Evolutionary conservation across 2,888 invertebrate genomes (phyloP).

Genomic region (Dorcus parallelipipedus): DNA sequence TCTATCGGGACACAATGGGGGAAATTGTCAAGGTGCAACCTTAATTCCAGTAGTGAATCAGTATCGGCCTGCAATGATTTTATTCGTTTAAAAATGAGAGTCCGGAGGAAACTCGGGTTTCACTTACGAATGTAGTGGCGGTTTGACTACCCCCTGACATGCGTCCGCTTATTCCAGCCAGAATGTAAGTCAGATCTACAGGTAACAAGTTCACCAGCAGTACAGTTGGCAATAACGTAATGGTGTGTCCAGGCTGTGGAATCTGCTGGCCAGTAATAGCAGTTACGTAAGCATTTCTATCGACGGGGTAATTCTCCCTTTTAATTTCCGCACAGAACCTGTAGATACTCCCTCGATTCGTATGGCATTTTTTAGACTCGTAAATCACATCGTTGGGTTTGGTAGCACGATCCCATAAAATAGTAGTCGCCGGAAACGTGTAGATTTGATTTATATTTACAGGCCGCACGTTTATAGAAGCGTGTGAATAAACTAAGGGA

Average conservation of each 20-base stretch:
- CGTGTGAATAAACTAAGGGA: conserved; percentile 72
- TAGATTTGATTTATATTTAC: conserved; percentile 51
- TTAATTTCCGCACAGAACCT: conserved; percentile 75
- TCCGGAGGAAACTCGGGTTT: neutral
- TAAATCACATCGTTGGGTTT: conserved; percentile 46
- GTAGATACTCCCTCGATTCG: conserved; percentile 48
- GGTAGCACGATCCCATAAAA: conserved; percentile 61
- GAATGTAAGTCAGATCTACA: conserved; percentile 67
- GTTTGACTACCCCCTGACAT: conserved; percentile 41
- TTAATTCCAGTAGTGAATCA: too few relatives aligned
- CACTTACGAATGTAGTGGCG: conserved; percentile 39
- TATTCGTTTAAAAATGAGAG: neutral
- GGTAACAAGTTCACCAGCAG: conserved; percentile 86
- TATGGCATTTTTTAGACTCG: conserved; percentile 49
- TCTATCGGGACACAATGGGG: conserved; percentile 41
- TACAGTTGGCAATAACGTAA: conserved; percentile 81
- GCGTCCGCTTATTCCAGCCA: conserved; percentile 42
- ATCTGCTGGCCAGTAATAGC: conserved; percentile 30
- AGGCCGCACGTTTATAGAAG: conserved; percentile 72
- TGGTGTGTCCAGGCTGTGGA: conserved; percentile 78
- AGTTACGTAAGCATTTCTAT: conserved; percentile 43
- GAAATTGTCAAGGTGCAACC: conserved; percentile 70
- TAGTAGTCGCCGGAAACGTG: conserved; percentile 56
- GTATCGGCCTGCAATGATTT: too few relatives aligned
- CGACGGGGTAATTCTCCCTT: conserved; percentile 76